A percentile compares a stretch with the other conserved stretches of the same genome.
Conservation (phyloP, 2,888 invertebrate genomes). For the Axea sp. region DNA sequence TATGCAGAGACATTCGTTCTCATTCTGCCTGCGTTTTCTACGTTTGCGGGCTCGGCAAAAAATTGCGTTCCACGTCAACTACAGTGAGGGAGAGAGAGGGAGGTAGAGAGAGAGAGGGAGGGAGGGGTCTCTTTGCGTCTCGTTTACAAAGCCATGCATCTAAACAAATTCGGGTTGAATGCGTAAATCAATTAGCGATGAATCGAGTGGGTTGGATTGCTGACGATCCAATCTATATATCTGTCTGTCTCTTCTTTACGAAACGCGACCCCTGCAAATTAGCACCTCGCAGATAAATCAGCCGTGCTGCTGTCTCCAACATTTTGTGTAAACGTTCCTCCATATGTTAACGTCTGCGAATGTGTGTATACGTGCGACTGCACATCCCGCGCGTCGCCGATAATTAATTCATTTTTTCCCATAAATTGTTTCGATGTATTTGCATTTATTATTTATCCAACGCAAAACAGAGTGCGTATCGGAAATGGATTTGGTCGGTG, state of each 20-base stretch:
- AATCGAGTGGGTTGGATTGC: neutral
- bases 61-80: too few relatives aligned
- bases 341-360: neutral
- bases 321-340: slow-evolving; percentile 21
- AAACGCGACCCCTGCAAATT: slow-evolving; percentile 29
- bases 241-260: slow-evolving; percentile 24
- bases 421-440: too few relatives aligned
- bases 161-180: slow-evolving; percentile 1
- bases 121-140: slow-evolving; percentile 1
- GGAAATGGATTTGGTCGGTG: neutral
- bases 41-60: too few relatives aligned
- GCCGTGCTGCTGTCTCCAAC: slow-evolving; percentile 26
- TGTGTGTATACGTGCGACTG: neutral
- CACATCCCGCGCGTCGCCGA: slow-evolving; percentile 9
- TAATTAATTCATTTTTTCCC: slow-evolving; percentile 14
- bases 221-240: slow-evolving; percentile 26
- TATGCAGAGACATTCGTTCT: too few relatives aligned
- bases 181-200: slow-evolving; percentile 26
- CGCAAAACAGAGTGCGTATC: too few relatives aligned
- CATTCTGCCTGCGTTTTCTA: too few relatives aligned
- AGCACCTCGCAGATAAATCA: slow-evolving; percentile 45
- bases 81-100: too few relatives aligned
- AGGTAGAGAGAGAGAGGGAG: neutral
- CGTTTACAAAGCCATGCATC: slow-evolving; percentile 18
- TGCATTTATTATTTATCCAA: too few relatives aligned